phyloP scores from a whole-genome alignment of 1,140 invertebrate species.

The Drosophila kepulauana region DNA sequence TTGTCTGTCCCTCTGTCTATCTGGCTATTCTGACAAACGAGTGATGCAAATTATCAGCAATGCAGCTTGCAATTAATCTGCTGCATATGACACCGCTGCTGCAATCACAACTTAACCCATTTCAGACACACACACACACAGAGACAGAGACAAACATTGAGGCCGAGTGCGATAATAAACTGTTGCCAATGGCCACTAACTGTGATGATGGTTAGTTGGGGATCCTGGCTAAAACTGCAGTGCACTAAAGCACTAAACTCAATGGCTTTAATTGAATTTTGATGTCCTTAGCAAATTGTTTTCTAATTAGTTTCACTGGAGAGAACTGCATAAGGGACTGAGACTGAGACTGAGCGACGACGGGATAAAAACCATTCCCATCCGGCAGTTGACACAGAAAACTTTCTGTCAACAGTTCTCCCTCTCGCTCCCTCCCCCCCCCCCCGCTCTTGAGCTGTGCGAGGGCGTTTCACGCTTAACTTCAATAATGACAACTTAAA shows the following conservation, averaged over 20 bases:
- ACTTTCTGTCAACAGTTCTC: slow-evolving; percentile 73
- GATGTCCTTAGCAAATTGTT: slow-evolving; percentile 82
- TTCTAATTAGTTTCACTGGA: slow-evolving; percentile 76
- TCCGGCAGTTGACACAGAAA: slow-evolving; percentile 74
- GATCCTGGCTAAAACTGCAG: slow-evolving; percentile 51
- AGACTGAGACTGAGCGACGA: not conserved
- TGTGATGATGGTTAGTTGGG: not conserved
- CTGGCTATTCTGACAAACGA: slow-evolving; percentile 46
- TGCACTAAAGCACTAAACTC: slow-evolving; percentile 79
- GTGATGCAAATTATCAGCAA: slow-evolving; percentile 76
- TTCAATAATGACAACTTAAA: slow-evolving; percentile 71
- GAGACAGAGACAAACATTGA: slow-evolving; percentile 6
- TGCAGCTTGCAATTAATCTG: slow-evolving; percentile 79
- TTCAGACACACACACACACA: slow-evolving; percentile 42
- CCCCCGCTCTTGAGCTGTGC: not conserved
- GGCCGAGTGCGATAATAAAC: slow-evolving; percentile 62
- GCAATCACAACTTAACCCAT: slow-evolving; percentile 77
- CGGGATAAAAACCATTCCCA: slow-evolving; percentile 13
- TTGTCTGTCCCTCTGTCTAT: slow-evolving; percentile 52
- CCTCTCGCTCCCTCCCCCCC: slow-evolving; percentile 4
- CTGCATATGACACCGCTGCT: slow-evolving; percentile 74
- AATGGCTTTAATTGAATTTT: slow-evolving; percentile 83
- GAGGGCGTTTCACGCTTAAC: slow-evolving; percentile 31
- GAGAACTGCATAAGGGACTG: slow-evolving; percentile 5
- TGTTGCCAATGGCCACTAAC: slow-evolving; percentile 57